These are phyloP conservation scores for Iselma pallidipennis DNA, from an alignment of 2,888 invertebrate species.

Conservation along the genomic window DNA sequence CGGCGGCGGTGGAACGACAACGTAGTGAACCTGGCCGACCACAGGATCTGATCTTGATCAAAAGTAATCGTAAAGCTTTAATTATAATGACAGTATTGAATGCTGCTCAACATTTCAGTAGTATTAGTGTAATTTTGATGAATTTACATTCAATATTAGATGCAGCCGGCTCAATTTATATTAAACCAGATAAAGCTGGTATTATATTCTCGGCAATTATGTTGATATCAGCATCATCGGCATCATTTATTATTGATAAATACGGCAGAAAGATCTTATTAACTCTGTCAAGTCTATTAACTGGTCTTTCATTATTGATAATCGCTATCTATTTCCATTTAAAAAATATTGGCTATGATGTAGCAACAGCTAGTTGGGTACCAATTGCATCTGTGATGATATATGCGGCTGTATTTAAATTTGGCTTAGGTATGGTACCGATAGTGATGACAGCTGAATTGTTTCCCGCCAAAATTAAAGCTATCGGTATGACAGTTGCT, in stretches of 20 bases:
- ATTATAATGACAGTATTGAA: constrained; percentile 52
- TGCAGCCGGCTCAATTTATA: constrained; percentile 48
- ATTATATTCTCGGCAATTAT: constrained; percentile 51
- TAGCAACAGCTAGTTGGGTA: constrained; percentile 39
- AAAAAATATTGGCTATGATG: constrained; percentile 40
- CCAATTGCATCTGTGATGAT: constrained; percentile 49
- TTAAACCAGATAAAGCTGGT: constrained; percentile 43
- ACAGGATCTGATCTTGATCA: constrained; percentile 48
- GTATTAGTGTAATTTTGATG: constrained; percentile 54
- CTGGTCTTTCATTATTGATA: constrained; percentile 44
- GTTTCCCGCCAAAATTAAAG: constrained; percentile 53
- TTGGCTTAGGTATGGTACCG: constrained; percentile 51
- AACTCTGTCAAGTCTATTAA: constrained; percentile 45
- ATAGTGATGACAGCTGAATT: constrained; percentile 52
- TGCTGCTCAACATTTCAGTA: constrained; percentile 52
- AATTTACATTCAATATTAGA: constrained; percentile 51
- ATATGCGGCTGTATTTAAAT: constrained; percentile 50
- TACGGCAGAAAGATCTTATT: constrained; percentile 49
- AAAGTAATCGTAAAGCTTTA: constrained; percentile 51
- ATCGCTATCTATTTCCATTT: constrained; percentile 49
- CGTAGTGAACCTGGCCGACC: constrained; percentile 49
- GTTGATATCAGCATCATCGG: constrained; percentile 44
- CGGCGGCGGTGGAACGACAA: constrained; percentile 48
- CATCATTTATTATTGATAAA: constrained; percentile 47
- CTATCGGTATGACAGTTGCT: constrained; percentile 51